Evolutionary conservation across 2,113 vertebrate genomes (phyloP).

Genomic region (Lophochroa leadbeateri): DNA sequence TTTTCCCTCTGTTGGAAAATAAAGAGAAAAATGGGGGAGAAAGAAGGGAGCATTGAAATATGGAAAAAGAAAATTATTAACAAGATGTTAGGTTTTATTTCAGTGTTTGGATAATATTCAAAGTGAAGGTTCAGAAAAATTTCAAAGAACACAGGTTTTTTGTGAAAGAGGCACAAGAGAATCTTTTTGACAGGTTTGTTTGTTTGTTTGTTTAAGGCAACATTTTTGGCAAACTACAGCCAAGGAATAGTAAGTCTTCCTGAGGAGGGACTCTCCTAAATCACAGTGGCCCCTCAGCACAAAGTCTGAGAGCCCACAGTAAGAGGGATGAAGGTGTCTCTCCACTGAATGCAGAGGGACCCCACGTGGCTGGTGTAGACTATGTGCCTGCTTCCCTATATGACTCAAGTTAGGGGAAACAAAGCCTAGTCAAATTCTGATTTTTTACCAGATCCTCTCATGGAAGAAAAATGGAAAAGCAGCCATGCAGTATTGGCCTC

Average conservation of each 20-base stretch:
- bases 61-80: background rate
- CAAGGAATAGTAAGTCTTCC: background rate
- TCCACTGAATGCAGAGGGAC: constrained; percentile 60
- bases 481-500: background rate
- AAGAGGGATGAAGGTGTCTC: background rate
- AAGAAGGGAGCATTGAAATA: background rate
- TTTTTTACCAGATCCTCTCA: background rate
- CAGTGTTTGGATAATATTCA: background rate
- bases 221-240: background rate
- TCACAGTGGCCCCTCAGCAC: background rate
- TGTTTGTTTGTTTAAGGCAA: background rate
- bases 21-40: background rate
- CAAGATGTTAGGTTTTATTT: background rate
- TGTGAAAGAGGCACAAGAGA: background rate
- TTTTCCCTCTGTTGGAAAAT: background rate
- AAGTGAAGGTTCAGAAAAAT: background rate
- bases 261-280: background rate
- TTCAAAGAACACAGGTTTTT: background rate
- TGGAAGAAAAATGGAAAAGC: background rate
- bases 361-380: constrained; percentile 41
- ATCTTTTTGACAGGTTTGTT: background rate
- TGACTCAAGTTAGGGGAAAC: background rate
- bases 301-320: background rate
- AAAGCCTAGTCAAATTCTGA: background rate
- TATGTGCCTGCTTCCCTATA: background rate